These are phyloP conservation scores for Azorinus chamasolen DNA, from an alignment of 2,888 invertebrate genomes.

Conservation along the genomic window DNA sequence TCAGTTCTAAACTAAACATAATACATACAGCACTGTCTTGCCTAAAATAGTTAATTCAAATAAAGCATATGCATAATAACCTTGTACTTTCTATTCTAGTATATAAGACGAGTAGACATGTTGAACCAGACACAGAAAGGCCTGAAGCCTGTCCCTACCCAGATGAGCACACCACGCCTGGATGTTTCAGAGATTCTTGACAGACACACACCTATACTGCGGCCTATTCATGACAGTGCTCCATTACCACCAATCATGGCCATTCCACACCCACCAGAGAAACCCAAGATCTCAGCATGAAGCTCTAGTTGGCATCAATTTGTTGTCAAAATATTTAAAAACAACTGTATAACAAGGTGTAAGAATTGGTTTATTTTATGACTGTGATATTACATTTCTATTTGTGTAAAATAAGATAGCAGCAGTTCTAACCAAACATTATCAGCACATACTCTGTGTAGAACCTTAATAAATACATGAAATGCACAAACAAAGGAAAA, in stretches of 20 bases:
- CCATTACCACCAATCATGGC: conserved; percentile 80
- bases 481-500: too few relatives aligned
- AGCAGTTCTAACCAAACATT: too few relatives aligned
- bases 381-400: not conserved
- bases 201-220: conserved; percentile 78
- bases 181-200: conserved; percentile 78
- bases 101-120: conserved; percentile 74
- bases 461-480: too few relatives aligned
- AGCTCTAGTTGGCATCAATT: not conserved
- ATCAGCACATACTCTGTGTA: too few relatives aligned
- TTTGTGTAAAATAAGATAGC: too few relatives aligned
- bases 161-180: conserved; percentile 66
- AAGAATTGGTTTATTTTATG: too few relatives aligned
- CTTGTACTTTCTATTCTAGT: conserved; percentile 71
- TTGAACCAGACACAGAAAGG: conserved; percentile 74
- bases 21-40: too few relatives aligned
- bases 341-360: too few relatives aligned
- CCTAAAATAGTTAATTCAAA: too few relatives aligned
- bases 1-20: too few relatives aligned
- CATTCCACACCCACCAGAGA: conserved; percentile 72
- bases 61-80: too few relatives aligned
- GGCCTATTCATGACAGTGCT: conserved; percentile 73
- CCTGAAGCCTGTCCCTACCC: conserved; percentile 73
- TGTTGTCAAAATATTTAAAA: too few relatives aligned
- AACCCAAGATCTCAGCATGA: conserved; percentile 64